Percentiles rank a stretch among this genome's conserved stretches.
Conservation (phyloP, 2,888 invertebrate genomes). For the Gordius sp. region DNA sequence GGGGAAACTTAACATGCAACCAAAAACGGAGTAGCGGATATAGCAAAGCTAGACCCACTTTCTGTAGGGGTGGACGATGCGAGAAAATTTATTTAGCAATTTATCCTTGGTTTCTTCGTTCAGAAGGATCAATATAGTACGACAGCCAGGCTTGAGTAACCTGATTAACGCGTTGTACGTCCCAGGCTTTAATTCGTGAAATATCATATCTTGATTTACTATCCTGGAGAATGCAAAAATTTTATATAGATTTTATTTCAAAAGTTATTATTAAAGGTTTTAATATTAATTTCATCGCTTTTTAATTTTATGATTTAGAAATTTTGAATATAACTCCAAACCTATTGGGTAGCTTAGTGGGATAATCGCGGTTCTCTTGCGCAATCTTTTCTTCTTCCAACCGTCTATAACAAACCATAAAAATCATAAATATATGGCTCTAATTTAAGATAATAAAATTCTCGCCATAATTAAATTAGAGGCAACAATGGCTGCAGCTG, state of each 20-base stretch:
- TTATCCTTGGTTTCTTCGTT: constrained; percentile 60
- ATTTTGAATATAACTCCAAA: too few species aligned
- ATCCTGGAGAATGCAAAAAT: constrained; percentile 4
- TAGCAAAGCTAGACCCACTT: constrained; percentile 36
- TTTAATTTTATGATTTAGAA: too few species aligned
- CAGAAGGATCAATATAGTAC: constrained; percentile 64
- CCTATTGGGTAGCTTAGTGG: constrained; percentile 2
- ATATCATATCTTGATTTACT: constrained; percentile 32
- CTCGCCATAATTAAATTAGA: too few species aligned
- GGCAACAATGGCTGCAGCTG: too few species aligned
- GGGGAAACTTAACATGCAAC: not conserved
- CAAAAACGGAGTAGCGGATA: not conserved
- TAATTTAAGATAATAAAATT: too few species aligned
- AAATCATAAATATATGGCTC: constrained; percentile 19
- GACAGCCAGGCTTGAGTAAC: constrained; percentile 67
- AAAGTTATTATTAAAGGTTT: not conserved
- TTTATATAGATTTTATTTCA: not conserved
- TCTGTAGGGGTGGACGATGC: constrained; percentile 75
- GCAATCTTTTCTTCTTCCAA: constrained; percentile 19
- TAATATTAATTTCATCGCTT: too few species aligned
- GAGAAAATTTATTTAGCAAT: constrained; percentile 64
- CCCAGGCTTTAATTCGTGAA: constrained; percentile 73
- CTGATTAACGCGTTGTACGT: constrained; percentile 78
- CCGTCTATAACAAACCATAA: constrained; percentile 7
- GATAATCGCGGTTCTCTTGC: not conserved